Evolutionary conservation across 2,888 invertebrate species (phyloP).

Genomic region (Melipona beecheii): DNA sequence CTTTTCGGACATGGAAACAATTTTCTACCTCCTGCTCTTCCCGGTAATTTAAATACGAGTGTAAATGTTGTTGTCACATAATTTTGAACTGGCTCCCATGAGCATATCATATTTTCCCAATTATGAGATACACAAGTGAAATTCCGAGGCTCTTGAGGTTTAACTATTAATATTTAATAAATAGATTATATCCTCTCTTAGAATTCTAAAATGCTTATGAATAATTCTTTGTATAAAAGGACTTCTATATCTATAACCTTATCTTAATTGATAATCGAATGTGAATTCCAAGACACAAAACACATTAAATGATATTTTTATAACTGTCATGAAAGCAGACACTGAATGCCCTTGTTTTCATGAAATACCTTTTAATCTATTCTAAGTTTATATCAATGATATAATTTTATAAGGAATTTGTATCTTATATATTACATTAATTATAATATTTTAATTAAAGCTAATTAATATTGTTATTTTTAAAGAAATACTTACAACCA

Average conservation of each 20-base stretch:
- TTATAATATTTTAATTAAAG: neutral
- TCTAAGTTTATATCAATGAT: conserved; percentile 63
- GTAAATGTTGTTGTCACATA: conserved; percentile 86
- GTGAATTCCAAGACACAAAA: conserved; percentile 58
- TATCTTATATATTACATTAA: neutral
- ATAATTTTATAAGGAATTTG: conserved; percentile 45
- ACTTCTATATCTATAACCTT: conserved; percentile 43
- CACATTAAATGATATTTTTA: conserved; percentile 43
- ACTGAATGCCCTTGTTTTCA: conserved; percentile 63
- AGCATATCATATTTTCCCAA: conserved; percentile 90
- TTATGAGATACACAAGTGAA: conserved; percentile 91
- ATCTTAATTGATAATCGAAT: conserved; percentile 52
- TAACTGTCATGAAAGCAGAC: conserved; percentile 54
- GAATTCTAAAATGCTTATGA: conserved; percentile 17
- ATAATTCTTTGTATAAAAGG: conserved; percentile 36
- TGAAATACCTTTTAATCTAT: conserved; percentile 66
- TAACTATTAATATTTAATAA: conserved; percentile 80
- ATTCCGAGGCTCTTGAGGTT: conserved; percentile 88
- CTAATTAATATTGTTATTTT: neutral
- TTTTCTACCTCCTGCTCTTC: conserved; percentile 82
- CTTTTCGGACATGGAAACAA: conserved; percentile 73
- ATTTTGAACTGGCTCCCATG: conserved; percentile 88
- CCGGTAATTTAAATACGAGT: conserved; percentile 84
- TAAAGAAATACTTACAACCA: conserved; percentile 85
- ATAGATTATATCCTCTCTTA: neutral